These are phyloP conservation scores for Ctenopoma kingsleyae DNA, from an alignment of 2,797 vertebrate species.

Conservation along the genomic window DNA sequence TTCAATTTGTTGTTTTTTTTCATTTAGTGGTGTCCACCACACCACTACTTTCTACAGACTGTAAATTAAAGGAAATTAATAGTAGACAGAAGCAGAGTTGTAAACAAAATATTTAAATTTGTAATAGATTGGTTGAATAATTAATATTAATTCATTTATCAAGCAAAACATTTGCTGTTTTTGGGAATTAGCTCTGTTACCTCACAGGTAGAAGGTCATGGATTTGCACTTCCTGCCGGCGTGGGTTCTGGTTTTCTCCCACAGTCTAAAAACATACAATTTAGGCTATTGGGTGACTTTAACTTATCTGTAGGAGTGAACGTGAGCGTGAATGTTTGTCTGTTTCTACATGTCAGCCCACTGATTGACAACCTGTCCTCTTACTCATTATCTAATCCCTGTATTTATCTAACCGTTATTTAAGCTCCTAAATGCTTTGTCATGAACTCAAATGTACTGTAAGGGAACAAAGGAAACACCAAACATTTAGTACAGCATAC, in stretches of 20 bases:
- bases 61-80: conserved; percentile 29
- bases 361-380: not conserved
- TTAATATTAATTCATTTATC: no score
- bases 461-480: not conserved
- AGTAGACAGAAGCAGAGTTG: not conserved
- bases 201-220: not conserved
- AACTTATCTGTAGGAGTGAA: not conserved
- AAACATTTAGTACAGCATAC: not conserved
- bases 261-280: not conserved
- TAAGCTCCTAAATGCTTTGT: not conserved
- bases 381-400: not conserved
- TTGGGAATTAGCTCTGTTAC: not conserved
- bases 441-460: not conserved
- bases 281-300: not conserved
- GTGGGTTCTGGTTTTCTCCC: not conserved
- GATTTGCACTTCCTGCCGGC: not conserved
- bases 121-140: no score
- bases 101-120: not conserved
- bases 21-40: not conserved
- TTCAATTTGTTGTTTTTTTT: conserved; percentile 6
- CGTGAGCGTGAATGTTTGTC: no score
- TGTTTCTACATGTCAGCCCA: not conserved
- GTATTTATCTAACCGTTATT: not conserved
- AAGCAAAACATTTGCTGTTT: no score
- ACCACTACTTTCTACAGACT: conserved; percentile 34